phyloP scores from a whole-genome alignment of 1,140 invertebrate species.

The Apis dorsata region DNA sequence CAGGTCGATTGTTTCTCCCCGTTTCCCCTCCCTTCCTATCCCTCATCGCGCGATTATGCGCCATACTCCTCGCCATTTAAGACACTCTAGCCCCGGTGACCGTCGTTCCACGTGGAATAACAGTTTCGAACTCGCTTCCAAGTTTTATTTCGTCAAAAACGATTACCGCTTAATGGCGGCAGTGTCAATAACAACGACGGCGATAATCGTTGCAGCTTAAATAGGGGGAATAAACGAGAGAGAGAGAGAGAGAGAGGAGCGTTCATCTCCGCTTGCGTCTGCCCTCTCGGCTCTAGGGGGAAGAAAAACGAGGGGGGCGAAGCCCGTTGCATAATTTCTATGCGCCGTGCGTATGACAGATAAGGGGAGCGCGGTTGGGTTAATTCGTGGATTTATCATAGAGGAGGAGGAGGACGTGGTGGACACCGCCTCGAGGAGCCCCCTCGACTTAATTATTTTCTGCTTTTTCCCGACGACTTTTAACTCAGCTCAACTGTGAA shows the following conservation, averaged over 20 bases:
- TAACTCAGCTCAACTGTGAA: slow-evolving; percentile 42
- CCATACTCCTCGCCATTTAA: background rate
- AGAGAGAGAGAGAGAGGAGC: no score
- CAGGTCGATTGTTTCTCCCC: slow-evolving; percentile 56
- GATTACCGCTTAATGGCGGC: background rate
- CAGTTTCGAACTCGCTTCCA: slow-evolving; percentile 1
- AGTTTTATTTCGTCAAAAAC: slow-evolving; percentile 8
- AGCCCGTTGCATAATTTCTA: slow-evolving; percentile 48
- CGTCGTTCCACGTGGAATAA: background rate
- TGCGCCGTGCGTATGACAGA: slow-evolving; percentile 37
- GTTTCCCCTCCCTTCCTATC: background rate
- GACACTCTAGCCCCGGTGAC: background rate
- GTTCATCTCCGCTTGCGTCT: background rate
- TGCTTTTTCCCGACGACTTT: background rate
- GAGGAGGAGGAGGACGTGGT: slow-evolving; percentile 2
- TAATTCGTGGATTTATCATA: slow-evolving; percentile 61
- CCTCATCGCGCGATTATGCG: slow-evolving; percentile 17
- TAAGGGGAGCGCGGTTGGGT: slow-evolving; percentile 47
- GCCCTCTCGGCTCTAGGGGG: background rate
- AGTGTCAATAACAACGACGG: slow-evolving; percentile 12
- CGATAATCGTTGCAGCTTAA: background rate
- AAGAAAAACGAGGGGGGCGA: slow-evolving; percentile 41
- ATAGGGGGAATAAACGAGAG: background rate
- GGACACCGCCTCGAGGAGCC: slow-evolving; percentile 14
- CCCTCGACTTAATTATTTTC: slow-evolving; percentile 56